phyloP scores from a whole-genome alignment of 2,888 invertebrate species.

The Xanthorhoe designata region DNA sequence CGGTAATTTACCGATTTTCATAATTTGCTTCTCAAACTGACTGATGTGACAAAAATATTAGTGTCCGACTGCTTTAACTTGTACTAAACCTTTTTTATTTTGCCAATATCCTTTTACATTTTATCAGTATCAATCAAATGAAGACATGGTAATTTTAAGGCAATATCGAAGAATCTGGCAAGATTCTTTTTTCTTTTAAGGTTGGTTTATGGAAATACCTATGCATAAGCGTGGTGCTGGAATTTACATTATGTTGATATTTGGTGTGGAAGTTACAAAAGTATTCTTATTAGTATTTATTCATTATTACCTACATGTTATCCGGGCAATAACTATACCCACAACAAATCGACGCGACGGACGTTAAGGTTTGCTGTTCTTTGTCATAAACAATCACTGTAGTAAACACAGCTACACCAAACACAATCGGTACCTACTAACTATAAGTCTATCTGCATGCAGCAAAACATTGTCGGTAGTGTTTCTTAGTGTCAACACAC shows the following conservation, averaged over 20 bases:
- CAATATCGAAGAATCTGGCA: too few species aligned
- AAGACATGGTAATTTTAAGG: too few species aligned
- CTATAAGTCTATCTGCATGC: conserved; percentile 30
- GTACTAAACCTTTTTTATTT: neutral
- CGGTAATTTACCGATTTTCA: neutral
- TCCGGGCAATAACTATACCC: neutral
- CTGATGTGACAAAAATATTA: neutral
- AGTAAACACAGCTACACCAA: conserved; percentile 60
- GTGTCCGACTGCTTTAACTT: neutral
- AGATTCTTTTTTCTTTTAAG: too few species aligned
- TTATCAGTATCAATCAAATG: neutral
- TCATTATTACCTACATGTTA: neutral
- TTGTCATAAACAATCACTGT: conserved; percentile 64
- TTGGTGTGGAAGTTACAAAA: too few species aligned
- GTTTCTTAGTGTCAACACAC: conserved; percentile 1
- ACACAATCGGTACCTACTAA: conserved; percentile 1
- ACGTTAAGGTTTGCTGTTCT: conserved; percentile 65
- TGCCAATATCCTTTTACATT: neutral
- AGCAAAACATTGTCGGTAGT: conserved; percentile 15
- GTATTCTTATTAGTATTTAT: neutral
- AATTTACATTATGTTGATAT: neutral
- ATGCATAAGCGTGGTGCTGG: neutral
- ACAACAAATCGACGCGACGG: neutral
- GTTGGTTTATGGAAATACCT: neutral
- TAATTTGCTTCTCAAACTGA: neutral